Percentiles rank a stretch among this genome's conserved stretches.
These are phyloP conservation scores for Agapostemon virescens DNA, from an alignment of 2,888 invertebrate genomes.

Conservation along the genomic window DNA sequence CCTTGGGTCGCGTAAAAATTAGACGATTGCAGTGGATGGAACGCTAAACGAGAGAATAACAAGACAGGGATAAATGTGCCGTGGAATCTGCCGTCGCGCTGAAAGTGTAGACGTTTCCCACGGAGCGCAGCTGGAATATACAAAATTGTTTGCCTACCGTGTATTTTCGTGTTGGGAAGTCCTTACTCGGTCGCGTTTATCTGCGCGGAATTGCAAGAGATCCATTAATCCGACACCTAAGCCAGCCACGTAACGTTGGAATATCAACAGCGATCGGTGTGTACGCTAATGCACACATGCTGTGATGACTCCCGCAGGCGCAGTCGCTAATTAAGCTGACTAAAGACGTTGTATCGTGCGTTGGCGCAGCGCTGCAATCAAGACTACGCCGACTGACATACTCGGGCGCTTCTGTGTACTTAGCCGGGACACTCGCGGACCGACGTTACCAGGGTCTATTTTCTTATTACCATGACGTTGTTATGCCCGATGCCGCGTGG, in stretches of 20 bases:
- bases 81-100: neutral
- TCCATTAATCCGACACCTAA: constrained; percentile 24
- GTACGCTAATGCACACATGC: constrained; percentile 27
- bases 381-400: constrained; percentile 28
- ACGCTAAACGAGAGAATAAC: neutral
- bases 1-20: no score
- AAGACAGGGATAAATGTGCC: neutral
- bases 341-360: constrained; percentile 37
- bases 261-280: constrained; percentile 6
- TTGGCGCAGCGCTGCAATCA: constrained; percentile 35
- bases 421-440: neutral
- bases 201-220: constrained; percentile 1
- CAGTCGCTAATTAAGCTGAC: constrained; percentile 54
- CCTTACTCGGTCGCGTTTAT: neutral
- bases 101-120: neutral
- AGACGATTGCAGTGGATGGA: no score
- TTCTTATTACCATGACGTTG: neutral
- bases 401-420: constrained; percentile 6
- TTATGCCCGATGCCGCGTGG: neutral
- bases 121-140: neutral
- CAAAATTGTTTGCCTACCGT: neutral
- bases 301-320: constrained; percentile 40
- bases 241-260: neutral
- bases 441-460: neutral
- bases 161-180: neutral